Evolutionary conservation across 2,797 vertebrate species (phyloP), one percentile per base, ranked within the genome.

Genomic region (Malacoraja senta): DNA sequence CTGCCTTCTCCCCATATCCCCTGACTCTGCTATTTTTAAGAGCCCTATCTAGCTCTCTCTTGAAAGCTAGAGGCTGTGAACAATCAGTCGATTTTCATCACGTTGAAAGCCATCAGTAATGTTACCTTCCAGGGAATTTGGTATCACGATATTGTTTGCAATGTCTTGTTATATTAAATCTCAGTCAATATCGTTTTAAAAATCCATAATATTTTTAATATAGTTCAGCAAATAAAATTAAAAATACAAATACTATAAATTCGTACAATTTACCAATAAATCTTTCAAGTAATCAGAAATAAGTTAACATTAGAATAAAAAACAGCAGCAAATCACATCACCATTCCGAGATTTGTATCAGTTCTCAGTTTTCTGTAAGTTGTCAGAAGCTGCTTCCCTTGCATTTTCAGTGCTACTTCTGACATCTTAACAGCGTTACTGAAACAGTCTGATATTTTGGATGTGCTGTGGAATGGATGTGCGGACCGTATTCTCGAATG

Each of bases 221-320:
- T 24, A 15, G 44, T 58, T 44, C 6, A 92, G 44, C 24, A 13
- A 68, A 76, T 19, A 76, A 91, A 91, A 68, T 29, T 10, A 63
- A 68, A 91, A 91, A 91, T 1, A 8, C 32, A 91, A 71, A 74
- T 12, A n/a, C 76, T 15, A 0, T 53, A 24, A 44, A 92, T 38
- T 58, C 38, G 38, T 74, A 8, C 24, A 92, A 71, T 92, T 76
- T 92, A 76, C 24, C 74, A 26, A 26, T 71, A 92, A 44, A 92
- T 92, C 71, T 29, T 92, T 53, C 90, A 76, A 76, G 71, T 76
- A 74, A 92, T 72, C 90, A 92, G 72, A 74, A 72, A 92, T 92
- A 92, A 92, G 44, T 92, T 91, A 92, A 92, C 8, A 15, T 91
- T 44, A 74, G 53, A 12, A 92, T 26, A 92, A 76, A 53, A 92